Conservation (phyloP, 2,888 invertebrate species). For the Phyto melanocephala region DNA sequence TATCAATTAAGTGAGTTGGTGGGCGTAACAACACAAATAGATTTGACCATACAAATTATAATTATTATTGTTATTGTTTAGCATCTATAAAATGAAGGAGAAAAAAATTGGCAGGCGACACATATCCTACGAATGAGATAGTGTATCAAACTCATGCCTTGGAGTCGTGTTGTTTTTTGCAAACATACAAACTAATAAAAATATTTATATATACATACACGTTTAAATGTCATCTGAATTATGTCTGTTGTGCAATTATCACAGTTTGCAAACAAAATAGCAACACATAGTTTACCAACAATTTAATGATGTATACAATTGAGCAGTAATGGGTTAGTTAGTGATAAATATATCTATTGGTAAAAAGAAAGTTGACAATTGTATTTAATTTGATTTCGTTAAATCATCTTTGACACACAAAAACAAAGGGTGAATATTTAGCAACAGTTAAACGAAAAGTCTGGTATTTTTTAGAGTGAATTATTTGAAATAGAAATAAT, state of each 20-base stretch:
- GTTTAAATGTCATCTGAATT: not conserved
- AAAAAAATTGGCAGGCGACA: conserved; percentile 11
- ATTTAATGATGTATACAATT: conserved; percentile 24
- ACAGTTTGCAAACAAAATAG: conserved; percentile 41
- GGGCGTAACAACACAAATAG: not conserved
- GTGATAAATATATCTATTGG: not conserved
- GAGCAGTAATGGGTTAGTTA: conserved; percentile 23
- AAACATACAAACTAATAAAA: not conserved
- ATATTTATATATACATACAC: too few relatives aligned
- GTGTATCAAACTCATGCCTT: too few relatives aligned
- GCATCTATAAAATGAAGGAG: not conserved
- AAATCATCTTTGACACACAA: not conserved
- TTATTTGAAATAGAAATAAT: too few relatives aligned
- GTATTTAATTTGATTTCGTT: conserved; percentile 20
- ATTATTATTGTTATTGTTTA: too few relatives aligned
- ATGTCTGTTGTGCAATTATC: conserved; percentile 44
- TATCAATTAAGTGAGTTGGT: not conserved
- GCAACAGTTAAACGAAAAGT: not conserved
- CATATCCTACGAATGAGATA: not conserved
- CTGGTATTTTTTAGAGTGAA: too few relatives aligned
- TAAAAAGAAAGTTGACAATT: conserved; percentile 14
- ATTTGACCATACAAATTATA: conserved; percentile 18
- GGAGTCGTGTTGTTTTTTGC: not conserved
- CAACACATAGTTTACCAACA: not conserved
- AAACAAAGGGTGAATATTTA: not conserved